A percentile compares a stretch with the other conserved stretches of the same genome.
Conservation (phyloP, 2,797 vertebrate species). For the Labeo calbasu region DNA sequence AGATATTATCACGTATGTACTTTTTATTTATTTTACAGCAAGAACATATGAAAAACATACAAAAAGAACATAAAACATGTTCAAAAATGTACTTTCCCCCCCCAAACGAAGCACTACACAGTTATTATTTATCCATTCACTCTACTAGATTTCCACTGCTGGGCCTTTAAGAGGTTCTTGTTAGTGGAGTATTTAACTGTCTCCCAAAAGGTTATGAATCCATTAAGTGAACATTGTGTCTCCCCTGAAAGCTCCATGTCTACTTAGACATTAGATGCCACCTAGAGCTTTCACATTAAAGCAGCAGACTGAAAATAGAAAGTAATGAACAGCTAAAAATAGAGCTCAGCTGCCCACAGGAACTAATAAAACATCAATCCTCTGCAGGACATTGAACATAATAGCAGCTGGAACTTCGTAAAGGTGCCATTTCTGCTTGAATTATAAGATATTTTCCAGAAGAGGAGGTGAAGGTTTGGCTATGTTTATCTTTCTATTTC, state of each 20-base stretch:
- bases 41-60: neutral
- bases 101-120: neutral
- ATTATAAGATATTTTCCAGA: neutral
- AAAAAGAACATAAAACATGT: neutral
- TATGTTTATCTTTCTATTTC: neutral
- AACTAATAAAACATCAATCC: conserved; percentile 9
- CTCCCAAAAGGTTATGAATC: conserved; percentile 18
- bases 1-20: neutral
- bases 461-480: neutral
- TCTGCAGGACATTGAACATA: conserved; percentile 13
- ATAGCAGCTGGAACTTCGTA: neutral
- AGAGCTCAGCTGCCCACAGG: conserved; percentile 4
- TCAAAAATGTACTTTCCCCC: neutral
- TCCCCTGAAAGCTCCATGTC: conserved; percentile 2
- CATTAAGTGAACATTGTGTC: neutral
- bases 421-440: neutral
- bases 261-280: conserved; percentile 18
- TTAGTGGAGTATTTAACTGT: neutral
- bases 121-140: neutral
- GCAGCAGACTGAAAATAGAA: conserved; percentile 21
- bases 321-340: conserved; percentile 32
- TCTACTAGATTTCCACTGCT: neutral
- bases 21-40: neutral
- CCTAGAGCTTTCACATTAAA: neutral
- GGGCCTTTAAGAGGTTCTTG: neutral